Conservation (phyloP, 2,888 invertebrate species). For the Athetis lepigone region DNA sequence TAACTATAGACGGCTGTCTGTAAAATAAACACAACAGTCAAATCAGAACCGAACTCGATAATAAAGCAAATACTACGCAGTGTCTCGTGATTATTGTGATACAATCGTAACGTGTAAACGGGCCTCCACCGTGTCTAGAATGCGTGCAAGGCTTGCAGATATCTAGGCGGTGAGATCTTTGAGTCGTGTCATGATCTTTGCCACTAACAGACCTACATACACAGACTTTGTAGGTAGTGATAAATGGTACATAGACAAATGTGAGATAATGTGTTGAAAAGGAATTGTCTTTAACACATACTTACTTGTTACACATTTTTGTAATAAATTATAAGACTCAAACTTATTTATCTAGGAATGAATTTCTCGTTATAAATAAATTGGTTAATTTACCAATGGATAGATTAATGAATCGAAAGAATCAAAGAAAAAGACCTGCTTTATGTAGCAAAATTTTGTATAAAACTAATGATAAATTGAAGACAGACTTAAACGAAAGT, state of each 20-base stretch:
- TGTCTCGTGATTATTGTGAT: neutral
- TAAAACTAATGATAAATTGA: neutral
- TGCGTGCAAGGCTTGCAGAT: conserved; percentile 48
- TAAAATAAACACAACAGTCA: no score
- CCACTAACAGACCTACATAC: conserved; percentile 56
- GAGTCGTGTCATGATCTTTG: conserved; percentile 63
- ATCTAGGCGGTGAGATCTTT: conserved; percentile 58
- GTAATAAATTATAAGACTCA: no score
- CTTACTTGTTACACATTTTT: neutral
- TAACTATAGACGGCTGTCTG: no score
- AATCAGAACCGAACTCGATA: no score
- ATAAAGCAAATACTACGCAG: neutral
- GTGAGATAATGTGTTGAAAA: no score
- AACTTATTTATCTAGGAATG: no score
- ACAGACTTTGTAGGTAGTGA: conserved; percentile 15
- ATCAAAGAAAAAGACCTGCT: neutral
- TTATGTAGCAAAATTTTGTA: neutral
- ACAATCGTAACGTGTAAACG: conserved; percentile 22
- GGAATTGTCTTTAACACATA: neutral
- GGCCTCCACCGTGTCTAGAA: conserved; percentile 33
- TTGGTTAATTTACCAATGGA: no score
- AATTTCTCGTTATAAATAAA: neutral
- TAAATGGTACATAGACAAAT: neutral
- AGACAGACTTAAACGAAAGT: conserved; percentile 33
- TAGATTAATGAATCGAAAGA: neutral